Conservation (phyloP, 2,888 invertebrate species). For the Pediacus dermestoides region DNA sequence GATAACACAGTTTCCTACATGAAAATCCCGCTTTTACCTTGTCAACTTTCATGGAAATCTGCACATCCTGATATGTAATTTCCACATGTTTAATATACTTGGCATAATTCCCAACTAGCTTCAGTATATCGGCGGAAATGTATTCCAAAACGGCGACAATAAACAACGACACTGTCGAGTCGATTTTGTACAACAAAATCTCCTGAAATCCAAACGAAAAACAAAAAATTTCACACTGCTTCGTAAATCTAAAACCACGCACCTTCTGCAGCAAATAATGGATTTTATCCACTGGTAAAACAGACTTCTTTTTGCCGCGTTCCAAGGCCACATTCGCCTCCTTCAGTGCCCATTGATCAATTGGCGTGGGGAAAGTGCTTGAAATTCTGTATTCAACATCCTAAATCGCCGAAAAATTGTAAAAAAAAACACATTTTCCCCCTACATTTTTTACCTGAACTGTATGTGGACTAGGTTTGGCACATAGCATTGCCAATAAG, state of each 20-base stretch:
- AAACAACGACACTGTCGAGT: constrained; percentile 82
- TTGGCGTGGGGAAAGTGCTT: constrained; percentile 90
- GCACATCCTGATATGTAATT: constrained; percentile 91
- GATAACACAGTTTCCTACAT: background rate
- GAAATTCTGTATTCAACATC: constrained; percentile 93
- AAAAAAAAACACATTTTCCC: constrained; percentile 4
- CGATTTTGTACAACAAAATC: constrained; percentile 81
- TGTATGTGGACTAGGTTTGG: constrained; percentile 77
- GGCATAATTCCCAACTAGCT: constrained; percentile 95
- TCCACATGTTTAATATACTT: constrained; percentile 91
- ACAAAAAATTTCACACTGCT: background rate
- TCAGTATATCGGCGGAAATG: constrained; percentile 91
- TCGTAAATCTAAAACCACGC: constrained; percentile 21
- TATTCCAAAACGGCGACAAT: constrained; percentile 92
- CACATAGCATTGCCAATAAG: constrained; percentile 83
- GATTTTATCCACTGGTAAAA: constrained; percentile 80
- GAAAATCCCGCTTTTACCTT: too few species aligned
- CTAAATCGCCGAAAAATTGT: constrained; percentile 46
- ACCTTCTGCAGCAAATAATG: constrained; percentile 83
- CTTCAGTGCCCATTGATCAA: constrained; percentile 88
- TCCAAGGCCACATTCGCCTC: constrained; percentile 85
- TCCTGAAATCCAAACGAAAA: constrained; percentile 57
- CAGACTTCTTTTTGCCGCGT: constrained; percentile 72
- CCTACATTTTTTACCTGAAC: constrained; percentile 56
- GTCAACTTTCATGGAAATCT: constrained; percentile 97